Base-by-base conservation (phyloP, 2,113 vertebrate genomes). In the Garra rufa region DNA sequence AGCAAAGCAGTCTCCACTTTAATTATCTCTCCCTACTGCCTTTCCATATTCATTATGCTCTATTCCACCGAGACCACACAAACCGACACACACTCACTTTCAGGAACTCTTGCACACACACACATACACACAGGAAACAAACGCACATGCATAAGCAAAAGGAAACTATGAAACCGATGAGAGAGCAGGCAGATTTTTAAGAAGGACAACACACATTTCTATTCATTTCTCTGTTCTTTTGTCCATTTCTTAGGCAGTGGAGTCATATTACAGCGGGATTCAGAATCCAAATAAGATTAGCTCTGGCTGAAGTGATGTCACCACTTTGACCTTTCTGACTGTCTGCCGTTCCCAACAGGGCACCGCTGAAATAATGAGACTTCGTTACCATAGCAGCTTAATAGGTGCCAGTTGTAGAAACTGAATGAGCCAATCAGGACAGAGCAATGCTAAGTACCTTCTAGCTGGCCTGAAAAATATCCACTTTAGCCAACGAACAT, bases 21-120 rank as follows among this genome's bases (percentile, higher is more conserved):
- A 85, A 88, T 89, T 89, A 90, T 79, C 86, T 82, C 78, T 86
- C 83, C 87, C 84, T 83, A 86, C 89, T 76, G 71, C 65, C 82
- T 81, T 83, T 87, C 85, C 83, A 77, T 75, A 83, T 85, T 90
- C 87, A 87, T 89, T 87, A 87, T 44, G 83, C 70, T 48, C 83
- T 87, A 81, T 86, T 83, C 82, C 83, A 84, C 80, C 38, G 84
- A 85, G 81, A 87, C 76, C 57, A 63, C 65, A 81, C 84, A 59
- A 15, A 84, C n/a, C 52, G 61, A 87, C 85, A 73, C 59, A 85
- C 85, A 84, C 44, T 26, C 26, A 34, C 50, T 41, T 77, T 17
- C 75, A 82, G 15, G 52, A 41, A 83, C 81, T 59, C 83, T 63
- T 43, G 30, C 24, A 15, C 21, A 38, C 19, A 38, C 38, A 76